Evolutionary conservation across 1,140 invertebrate genomes (phyloP).

Genomic region (Rhyzopertha dominica): DNA sequence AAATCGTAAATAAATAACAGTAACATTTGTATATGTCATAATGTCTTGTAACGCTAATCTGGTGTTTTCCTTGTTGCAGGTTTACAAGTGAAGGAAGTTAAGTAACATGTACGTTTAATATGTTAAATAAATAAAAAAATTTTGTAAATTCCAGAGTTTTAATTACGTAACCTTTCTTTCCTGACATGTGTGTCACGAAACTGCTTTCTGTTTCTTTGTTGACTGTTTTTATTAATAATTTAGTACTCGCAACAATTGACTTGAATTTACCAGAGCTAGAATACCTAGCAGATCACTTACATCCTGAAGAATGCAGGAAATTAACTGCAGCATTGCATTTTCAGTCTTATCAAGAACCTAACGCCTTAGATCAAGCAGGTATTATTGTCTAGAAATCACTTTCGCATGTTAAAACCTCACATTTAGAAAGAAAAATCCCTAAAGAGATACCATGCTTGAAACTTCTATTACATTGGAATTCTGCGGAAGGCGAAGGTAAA

Average conservation of each 20-base stretch:
- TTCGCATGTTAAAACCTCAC: background rate
- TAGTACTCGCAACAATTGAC: no score
- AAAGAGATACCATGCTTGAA: constrained; percentile 51
- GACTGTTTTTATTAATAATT: no score
- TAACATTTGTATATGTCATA: no score
- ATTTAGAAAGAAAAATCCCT: constrained; percentile 46
- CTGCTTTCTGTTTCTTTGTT: no score
- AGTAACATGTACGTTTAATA: no score
- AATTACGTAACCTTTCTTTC: no score
- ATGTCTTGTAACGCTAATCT: no score
- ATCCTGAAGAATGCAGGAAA: constrained; percentile 50
- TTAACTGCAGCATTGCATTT: constrained; percentile 55
- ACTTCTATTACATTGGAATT: constrained; percentile 55
- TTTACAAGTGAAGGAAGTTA: constrained; percentile 79
- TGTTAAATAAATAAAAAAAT: no score
- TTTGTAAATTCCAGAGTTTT: no score
- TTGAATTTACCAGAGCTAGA: constrained; percentile 52
- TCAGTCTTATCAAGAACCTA: constrained; percentile 49
- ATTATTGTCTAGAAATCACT: constrained; percentile 14
- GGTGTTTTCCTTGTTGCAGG: constrained; percentile 53
- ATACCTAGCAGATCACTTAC: constrained; percentile 53
- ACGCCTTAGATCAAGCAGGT: constrained; percentile 47
- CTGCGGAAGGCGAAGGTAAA: constrained; percentile 47
- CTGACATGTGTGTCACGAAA: no score
- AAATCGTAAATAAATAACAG: background rate